Conservation (phyloP, 2,113 vertebrate species). For the Oncorhynchus clarkii region DNA sequence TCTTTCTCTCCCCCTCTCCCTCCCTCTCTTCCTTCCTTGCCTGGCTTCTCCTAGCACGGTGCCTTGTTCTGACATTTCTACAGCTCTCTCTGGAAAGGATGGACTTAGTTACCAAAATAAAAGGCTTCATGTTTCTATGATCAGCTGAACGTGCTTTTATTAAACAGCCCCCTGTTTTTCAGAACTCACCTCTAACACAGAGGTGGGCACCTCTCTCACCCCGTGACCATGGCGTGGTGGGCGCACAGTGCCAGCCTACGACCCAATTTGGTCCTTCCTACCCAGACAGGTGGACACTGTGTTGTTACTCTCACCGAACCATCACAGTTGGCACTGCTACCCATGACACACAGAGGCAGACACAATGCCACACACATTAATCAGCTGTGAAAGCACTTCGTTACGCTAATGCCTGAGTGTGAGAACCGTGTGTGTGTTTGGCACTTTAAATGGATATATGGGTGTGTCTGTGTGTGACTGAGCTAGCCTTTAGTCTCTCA, state of each 20-base stretch:
- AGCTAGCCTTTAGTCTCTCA: too few relatives aligned
- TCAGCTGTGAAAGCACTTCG: constrained; percentile 54
- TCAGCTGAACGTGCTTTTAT: constrained; percentile 71
- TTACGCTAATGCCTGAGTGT: constrained; percentile 30
- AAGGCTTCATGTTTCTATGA: constrained; percentile 67
- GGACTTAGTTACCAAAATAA: constrained; percentile 47
- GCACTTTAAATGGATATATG: constrained; percentile 39
- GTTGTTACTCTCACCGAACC: constrained; percentile 72
- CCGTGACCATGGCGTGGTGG: constrained; percentile 37
- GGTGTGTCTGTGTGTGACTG: constrained; percentile 24
- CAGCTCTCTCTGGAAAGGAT: constrained; percentile 50
- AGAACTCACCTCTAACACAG: constrained; percentile 62
- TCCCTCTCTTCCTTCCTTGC: constrained; percentile 50
- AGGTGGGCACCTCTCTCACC: constrained; percentile 66
- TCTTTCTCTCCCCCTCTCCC: constrained; percentile 46
- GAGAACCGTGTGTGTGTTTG: constrained; percentile 47
- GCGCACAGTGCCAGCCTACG: constrained; percentile 65
- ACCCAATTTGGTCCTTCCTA: constrained; percentile 77
- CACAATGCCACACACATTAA: constrained; percentile 48
- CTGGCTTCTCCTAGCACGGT: constrained; percentile 10
- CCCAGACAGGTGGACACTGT: constrained; percentile 79
- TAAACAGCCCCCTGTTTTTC: constrained; percentile 74
- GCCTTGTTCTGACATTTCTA: constrained; percentile 36
- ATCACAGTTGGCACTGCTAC: constrained; percentile 68
- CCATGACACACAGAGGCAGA: constrained; percentile 38